These are phyloP conservation scores for Pseudomyrmex sp. DNA, from an alignment of 1,140 invertebrate genomes.

Conservation along the genomic window DNA sequence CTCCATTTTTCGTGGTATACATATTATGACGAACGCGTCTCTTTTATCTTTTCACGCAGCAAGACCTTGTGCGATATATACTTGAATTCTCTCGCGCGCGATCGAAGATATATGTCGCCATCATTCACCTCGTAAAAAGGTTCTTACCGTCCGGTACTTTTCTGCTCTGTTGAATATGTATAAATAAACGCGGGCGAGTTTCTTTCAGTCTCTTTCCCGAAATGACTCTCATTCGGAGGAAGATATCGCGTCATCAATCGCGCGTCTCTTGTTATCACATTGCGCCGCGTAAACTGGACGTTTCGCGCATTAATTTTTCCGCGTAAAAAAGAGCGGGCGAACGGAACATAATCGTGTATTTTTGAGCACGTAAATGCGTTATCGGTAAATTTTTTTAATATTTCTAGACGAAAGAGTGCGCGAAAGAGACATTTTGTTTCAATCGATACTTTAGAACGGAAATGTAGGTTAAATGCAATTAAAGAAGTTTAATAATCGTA, in stretches of 20 bases:
- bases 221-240: slow-evolving; percentile 5
- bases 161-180: slow-evolving; percentile 33
- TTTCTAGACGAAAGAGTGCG: no score
- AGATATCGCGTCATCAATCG: slow-evolving; percentile 16
- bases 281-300: no score
- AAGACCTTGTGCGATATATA: slow-evolving; percentile 12
- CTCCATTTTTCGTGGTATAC: slow-evolving; percentile 31
- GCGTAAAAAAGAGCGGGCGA: no score
- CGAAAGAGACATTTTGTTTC: no score
- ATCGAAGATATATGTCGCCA: slow-evolving; percentile 32
- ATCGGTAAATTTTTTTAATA: no score
- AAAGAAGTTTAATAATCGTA: no score
- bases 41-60: slow-evolving; percentile 60
- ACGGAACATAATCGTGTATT: no score
- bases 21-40: slow-evolving; percentile 36
- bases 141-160: not conserved
- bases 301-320: not conserved
- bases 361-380: no score
- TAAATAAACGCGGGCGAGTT: not conserved
- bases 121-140: slow-evolving; percentile 17
- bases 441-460: no score
- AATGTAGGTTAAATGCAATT: no score
- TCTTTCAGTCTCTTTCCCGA: not conserved
- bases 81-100: slow-evolving; percentile 4
- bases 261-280: not conserved